Conservation (phyloP, 2,888 invertebrate species). For the Crocallis elinguaria region DNA sequence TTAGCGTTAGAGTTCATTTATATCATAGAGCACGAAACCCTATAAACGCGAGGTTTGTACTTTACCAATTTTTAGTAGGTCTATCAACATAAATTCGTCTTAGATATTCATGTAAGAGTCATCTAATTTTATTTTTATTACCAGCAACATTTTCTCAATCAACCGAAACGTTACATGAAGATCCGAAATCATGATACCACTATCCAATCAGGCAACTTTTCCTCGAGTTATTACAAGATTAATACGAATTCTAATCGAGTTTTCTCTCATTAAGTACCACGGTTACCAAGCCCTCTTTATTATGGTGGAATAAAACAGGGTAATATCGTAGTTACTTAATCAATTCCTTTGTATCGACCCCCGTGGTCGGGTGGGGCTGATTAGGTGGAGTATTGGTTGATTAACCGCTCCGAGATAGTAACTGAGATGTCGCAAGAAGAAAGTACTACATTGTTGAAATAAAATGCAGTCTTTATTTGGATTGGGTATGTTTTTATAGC, state of each 20-base stretch:
- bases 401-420: slow-evolving; percentile 48
- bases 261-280: slow-evolving; percentile 83
- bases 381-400: slow-evolving; percentile 85
- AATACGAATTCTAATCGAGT: slow-evolving; percentile 84
- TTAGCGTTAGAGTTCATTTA: too few relatives aligned
- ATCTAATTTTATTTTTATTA: too few relatives aligned
- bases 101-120: too few relatives aligned
- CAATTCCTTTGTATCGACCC: slow-evolving; percentile 84
- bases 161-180: slow-evolving; percentile 11
- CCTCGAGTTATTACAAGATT: slow-evolving; percentile 76
- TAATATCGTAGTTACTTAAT: slow-evolving; percentile 85
- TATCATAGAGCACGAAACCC: too few relatives aligned
- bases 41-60: too few relatives aligned
- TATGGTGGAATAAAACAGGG: slow-evolving; percentile 82
- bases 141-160: slow-evolving; percentile 14
- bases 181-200: slow-evolving; percentile 27
- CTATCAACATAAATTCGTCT: too few relatives aligned
- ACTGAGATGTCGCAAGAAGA: slow-evolving; percentile 49
- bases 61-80: too few relatives aligned
- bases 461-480: not conserved
- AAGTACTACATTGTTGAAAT: not conserved
- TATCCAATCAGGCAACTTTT: slow-evolving; percentile 69
- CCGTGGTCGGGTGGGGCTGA: slow-evolving; percentile 81
- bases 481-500: not conserved
- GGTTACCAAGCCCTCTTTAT: slow-evolving; percentile 83